Conservation (phyloP, 2,888 invertebrate species). For the Copidosoma aretas region DNA sequence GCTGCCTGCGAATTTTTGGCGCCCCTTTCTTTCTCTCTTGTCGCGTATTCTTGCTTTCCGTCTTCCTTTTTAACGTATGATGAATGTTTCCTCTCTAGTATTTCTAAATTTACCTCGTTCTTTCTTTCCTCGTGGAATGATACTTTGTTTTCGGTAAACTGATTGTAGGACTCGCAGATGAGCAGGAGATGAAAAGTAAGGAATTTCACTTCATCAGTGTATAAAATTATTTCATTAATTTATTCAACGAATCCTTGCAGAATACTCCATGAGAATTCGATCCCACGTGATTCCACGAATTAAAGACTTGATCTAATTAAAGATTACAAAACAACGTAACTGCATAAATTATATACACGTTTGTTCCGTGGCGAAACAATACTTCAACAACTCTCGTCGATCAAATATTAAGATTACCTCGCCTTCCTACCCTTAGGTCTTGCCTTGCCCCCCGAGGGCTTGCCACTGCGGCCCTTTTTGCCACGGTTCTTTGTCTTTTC, state of each 20-base stretch:
- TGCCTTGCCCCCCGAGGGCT: constrained; percentile 34
- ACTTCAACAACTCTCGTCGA: constrained; percentile 10
- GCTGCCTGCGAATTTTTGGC: not conserved
- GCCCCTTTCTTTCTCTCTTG: not conserved
- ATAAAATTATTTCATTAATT: constrained; percentile 21
- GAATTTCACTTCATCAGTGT: not conserved
- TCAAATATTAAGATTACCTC: constrained; percentile 15
- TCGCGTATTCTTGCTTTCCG: not conserved
- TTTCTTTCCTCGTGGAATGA: not conserved
- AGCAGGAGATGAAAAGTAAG: not conserved
- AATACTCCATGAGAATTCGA: constrained; percentile 11
- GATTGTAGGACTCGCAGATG: too few relatives aligned
- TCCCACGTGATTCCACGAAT: constrained; percentile 9
- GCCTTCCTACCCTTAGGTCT: constrained; percentile 41
- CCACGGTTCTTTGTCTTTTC: constrained; percentile 66
- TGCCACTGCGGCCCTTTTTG: constrained; percentile 40
- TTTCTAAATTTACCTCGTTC: not conserved
- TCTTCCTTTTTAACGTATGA: not conserved
- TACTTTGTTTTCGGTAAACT: too few relatives aligned
- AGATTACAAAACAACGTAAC: constrained; percentile 17
- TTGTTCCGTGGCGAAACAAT: constrained; percentile 8
- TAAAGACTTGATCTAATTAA: constrained; percentile 16
- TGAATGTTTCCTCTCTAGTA: not conserved
- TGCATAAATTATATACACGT: constrained; percentile 36
- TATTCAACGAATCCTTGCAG: constrained; percentile 12